Evolutionary conservation across 1,140 invertebrate species (phyloP), one percentile per base, ranked within the genome.

Genomic region (Microplitis mediator): DNA sequence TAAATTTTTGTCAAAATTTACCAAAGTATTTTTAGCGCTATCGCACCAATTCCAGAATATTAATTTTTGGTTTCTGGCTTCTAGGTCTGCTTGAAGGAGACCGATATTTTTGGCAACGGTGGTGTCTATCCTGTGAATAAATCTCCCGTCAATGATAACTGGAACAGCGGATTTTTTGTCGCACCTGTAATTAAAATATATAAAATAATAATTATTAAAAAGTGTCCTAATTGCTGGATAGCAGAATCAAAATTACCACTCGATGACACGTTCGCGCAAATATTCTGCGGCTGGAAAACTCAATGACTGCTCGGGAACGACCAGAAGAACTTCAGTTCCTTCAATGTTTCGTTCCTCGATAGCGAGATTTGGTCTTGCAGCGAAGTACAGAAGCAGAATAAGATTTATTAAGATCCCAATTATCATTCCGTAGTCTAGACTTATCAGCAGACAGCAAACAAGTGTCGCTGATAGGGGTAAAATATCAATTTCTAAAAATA

Each of bases 341-440:
- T 84, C 78, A 56, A 88, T 78, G 23, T 68, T 79, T 14, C 85
- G 80, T 78, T 88, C 88, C 52, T 88, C 83, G 32, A 90, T 84
- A 39, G 80, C 60, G 23, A 93, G 80, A 16, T 86, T 86, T 1
- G 93, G 93, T 74, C 91, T 85, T 0, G 93, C 91, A 64, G 90
- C 88, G 36, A 89, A 87, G 80, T 93, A 93, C 31, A 95, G 82
- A 51, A 94, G 81, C 71, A 93, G 88, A 3, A 92, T 73, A 13
- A 94, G 76, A 79, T 93, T 93, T 14, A 91, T 82, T 4, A 81
- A 86, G 66, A 93, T 91, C 4, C 93, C 93, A 72, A 91, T 87
- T 3, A 93, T 79, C 80, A 95, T 93, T 13, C 93, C 93, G 81
- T 91, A 92, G 83, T 94, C 91, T n/a, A 93, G 81, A 72, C 91